Evolutionary conservation across 2,797 vertebrate genomes (phyloP).

Genomic region (Crenuchus spilurus): DNA sequence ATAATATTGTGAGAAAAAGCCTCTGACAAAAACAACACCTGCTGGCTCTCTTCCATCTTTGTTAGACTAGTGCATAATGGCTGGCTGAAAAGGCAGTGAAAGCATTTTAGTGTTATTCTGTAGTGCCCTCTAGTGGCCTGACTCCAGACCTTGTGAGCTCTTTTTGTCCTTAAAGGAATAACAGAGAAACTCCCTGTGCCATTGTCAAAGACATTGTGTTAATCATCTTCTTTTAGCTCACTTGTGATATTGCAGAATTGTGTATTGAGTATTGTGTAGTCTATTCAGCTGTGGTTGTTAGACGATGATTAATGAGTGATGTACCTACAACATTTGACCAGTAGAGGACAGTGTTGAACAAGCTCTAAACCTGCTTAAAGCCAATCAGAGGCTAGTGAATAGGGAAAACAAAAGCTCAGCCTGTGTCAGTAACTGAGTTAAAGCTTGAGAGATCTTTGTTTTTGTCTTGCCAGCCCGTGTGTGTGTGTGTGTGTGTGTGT

Average conservation of each 20-base stretch:
- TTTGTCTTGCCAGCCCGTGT: background rate
- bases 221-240: background rate
- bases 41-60: background rate
- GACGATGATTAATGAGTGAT: no score
- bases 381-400: slow-evolving; percentile 4
- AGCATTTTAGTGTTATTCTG: slow-evolving; percentile 10
- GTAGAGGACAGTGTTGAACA: slow-evolving; percentile 33
- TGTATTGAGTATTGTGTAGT: background rate
- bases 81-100: background rate
- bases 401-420: slow-evolving; percentile 1
- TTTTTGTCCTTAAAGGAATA: background rate
- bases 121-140: slow-evolving; percentile 44
- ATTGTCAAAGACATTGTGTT: no score
- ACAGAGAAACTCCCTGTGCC: background rate
- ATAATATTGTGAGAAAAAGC: background rate
- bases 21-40: no score
- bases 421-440: slow-evolving; percentile 9
- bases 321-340: slow-evolving; percentile 1
- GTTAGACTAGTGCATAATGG: background rate
- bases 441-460: background rate
- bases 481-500: background rate
- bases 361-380: background rate
- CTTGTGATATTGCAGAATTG: background rate
- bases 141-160: background rate
- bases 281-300: no score